These are phyloP conservation scores for Dynastes hyllus DNA, from an alignment of 2,888 invertebrate species.

Conservation along the genomic window DNA sequence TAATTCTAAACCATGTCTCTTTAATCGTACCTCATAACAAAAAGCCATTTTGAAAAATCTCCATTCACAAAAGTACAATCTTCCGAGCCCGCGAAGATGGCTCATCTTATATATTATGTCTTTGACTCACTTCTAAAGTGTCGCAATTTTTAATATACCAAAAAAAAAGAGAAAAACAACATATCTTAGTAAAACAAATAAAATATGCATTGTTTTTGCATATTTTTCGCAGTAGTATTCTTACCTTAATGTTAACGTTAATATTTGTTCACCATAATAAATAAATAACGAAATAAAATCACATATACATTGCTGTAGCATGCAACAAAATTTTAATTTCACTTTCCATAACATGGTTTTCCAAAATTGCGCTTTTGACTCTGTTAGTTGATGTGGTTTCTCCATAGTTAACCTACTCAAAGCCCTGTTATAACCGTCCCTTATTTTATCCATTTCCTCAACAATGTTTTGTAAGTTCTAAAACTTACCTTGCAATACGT, in stretches of 20 bases:
- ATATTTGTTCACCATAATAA: constrained; percentile 75
- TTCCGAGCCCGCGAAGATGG: too few species aligned
- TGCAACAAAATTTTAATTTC: constrained; percentile 75
- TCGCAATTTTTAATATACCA: too few species aligned
- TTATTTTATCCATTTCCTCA: constrained; percentile 73
- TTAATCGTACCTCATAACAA: too few species aligned
- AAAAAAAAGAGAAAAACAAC: too few species aligned
- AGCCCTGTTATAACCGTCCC: constrained; percentile 73
- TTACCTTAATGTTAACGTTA: constrained; percentile 75
- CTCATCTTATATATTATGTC: too few species aligned
- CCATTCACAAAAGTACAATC: too few species aligned
- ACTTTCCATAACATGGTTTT: constrained; percentile 74
- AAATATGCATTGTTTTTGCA: too few species aligned
- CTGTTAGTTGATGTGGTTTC: constrained; percentile 68
- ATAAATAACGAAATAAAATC: constrained; percentile 75
- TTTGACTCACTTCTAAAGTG: too few species aligned
- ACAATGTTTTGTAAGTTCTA: constrained; percentile 77
- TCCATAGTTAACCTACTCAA: constrained; percentile 72
- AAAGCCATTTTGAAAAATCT: too few species aligned
- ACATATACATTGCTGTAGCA: constrained; percentile 73
- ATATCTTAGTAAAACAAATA: too few species aligned
- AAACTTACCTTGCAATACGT: constrained; percentile 37
- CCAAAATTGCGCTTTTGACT: constrained; percentile 72
- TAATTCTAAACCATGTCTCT: too few species aligned
- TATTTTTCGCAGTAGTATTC: constrained; percentile 33